A percentile compares a stretch with the other conserved stretches of the same genome.
These are phyloP conservation scores for Coreius guichenoti DNA, from an alignment of 2,797 vertebrate species.

Conservation along the genomic window DNA sequence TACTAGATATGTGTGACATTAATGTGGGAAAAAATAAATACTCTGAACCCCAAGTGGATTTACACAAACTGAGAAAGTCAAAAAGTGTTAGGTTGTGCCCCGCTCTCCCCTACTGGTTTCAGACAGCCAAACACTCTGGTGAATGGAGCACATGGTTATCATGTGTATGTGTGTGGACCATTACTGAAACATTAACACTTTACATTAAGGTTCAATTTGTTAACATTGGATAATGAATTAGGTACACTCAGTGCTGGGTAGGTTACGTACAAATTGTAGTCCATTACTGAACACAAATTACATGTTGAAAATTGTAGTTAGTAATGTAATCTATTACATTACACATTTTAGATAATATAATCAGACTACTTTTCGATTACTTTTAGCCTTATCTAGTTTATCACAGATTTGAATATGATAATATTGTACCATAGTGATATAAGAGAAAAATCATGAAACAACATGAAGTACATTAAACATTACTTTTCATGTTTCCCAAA, in stretches of 20 bases:
- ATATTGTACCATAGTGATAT: background rate
- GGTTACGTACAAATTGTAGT: background rate
- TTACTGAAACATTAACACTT: background rate
- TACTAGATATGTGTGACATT: too few species aligned
- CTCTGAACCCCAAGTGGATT: too few species aligned
- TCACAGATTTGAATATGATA: background rate
- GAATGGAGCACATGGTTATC: constrained; percentile 13
- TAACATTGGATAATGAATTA: background rate
- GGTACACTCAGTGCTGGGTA: background rate
- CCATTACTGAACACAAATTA: too few species aligned
- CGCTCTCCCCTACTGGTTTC: background rate
- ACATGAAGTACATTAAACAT: too few species aligned
- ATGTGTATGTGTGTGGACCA: constrained; percentile 8
- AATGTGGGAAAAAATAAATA: too few species aligned
- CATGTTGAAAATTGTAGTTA: background rate
- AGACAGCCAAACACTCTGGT: background rate
- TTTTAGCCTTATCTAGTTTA: background rate
- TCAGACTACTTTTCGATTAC: too few species aligned
- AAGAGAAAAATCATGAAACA: background rate
- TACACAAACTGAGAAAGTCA: too few species aligned
- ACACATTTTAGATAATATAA: too few species aligned
- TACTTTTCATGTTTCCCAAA: too few species aligned
- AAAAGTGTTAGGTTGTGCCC: too few species aligned
- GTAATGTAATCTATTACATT: background rate
- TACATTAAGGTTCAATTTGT: background rate